These are phyloP conservation scores for Stenoptilia bipunctidactyla DNA, from an alignment of 2,888 invertebrate genomes.

Conservation along the genomic window DNA sequence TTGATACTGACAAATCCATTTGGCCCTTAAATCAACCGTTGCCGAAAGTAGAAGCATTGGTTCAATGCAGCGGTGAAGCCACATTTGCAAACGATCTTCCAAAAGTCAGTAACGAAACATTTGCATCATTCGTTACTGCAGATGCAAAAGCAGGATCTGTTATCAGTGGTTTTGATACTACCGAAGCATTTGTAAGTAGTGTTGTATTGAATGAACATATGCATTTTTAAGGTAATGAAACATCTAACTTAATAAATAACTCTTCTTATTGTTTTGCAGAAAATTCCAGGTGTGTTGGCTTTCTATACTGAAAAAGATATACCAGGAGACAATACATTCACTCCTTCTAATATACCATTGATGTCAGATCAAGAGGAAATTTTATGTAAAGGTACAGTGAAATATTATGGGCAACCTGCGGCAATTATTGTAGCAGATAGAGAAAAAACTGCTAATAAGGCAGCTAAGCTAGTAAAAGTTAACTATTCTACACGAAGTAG, in stretches of 20 bases:
- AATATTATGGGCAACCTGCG: slow-evolving; percentile 75
- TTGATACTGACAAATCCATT: slow-evolving; percentile 65
- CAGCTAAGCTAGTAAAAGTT: slow-evolving; percentile 62
- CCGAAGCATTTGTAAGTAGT: slow-evolving; percentile 38
- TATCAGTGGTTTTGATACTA: slow-evolving; percentile 57
- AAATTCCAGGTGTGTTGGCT: slow-evolving; percentile 69
- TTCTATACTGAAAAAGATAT: slow-evolving; percentile 73
- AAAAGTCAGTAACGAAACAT: slow-evolving; percentile 55
- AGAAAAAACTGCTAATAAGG: slow-evolving; percentile 64
- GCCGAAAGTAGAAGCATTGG: slow-evolving; percentile 62
- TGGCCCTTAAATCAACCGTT: slow-evolving; percentile 77
- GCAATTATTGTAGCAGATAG: slow-evolving; percentile 77
- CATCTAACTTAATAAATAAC: too few species aligned
- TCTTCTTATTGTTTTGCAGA: slow-evolving; percentile 32
- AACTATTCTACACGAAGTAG: slow-evolving; percentile 39
- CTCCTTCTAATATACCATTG: slow-evolving; percentile 9
- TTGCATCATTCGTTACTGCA: slow-evolving; percentile 74
- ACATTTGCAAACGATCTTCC: slow-evolving; percentile 72
- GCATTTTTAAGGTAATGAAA: too few species aligned
- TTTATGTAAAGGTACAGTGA: slow-evolving; percentile 50
- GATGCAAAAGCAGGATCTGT: slow-evolving; percentile 19
- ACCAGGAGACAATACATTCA: slow-evolving; percentile 61
- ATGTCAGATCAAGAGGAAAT: slow-evolving; percentile 32
- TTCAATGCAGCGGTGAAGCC: slow-evolving; percentile 69
- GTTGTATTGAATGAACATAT: slow-evolving; percentile 33